Conservation (phyloP, 2,113 vertebrate genomes). For the Sitta europaea region DNA sequence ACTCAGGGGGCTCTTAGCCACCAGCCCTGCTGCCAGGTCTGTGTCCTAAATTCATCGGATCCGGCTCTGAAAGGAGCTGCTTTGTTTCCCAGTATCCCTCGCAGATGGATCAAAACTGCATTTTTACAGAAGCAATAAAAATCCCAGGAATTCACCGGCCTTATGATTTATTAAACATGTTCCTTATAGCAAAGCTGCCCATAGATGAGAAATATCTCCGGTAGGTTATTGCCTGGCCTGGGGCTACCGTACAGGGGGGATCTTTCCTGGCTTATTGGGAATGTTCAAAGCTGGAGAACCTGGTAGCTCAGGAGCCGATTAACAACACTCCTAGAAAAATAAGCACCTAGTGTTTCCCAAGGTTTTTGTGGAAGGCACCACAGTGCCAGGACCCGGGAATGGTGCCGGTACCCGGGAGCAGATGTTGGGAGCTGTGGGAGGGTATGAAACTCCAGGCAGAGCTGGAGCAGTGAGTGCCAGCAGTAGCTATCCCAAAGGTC, state of each 20-base stretch:
- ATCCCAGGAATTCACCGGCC: conserved; percentile 65
- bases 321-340: background rate
- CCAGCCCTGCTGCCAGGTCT: background rate
- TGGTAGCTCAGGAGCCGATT: background rate
- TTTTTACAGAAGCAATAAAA: conserved; percentile 64
- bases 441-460: background rate
- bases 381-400: background rate
- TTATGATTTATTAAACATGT: conserved; percentile 69
- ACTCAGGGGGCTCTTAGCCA: accelerated
- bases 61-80: background rate
- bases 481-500: background rate
- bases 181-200: conserved; percentile 53
- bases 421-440: background rate
- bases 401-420: background rate
- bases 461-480: background rate
- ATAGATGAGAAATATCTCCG: conserved; percentile 39
- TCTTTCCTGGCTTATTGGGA: background rate
- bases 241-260: background rate
- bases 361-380: background rate
- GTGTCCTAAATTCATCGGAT: background rate
- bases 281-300: background rate
- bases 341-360: conserved; percentile 8
- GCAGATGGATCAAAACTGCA: conserved; percentile 39
- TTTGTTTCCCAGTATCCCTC: conserved; percentile 53
- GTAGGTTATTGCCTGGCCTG: conserved; percentile 33